Evolutionary conservation across 92 coral and sea anemone species (phyloP), one percentile per base, ranked within the genome.

Genomic region (Anthopleura xanthogrammica): DNA sequence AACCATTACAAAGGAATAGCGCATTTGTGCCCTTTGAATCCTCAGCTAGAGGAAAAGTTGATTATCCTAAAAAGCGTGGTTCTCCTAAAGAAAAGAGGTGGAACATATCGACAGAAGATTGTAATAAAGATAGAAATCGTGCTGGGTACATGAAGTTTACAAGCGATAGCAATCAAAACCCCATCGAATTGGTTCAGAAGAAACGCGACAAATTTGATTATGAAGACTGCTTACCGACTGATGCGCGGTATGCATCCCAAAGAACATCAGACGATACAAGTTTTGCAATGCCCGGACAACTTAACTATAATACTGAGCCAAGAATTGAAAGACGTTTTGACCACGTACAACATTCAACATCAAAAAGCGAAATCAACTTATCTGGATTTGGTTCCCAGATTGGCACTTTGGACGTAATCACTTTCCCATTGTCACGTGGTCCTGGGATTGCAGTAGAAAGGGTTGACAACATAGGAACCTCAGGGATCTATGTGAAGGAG

Each of bases 401-500:
- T 29, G 80, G 87, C 41, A 41, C 77, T 16, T 24, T 85, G 12
- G 78, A 77, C 41, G 81, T 85, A 12, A 78, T 78, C 16, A n/a
- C 66, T 7, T 62, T 85, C 54, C 83, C 87, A n/a, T 54, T 85
- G 40, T 77, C 87, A 16, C 79, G 71, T 52, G 87, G 87, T 23
- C 78, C 74, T 29, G 83, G 87, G 23, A 85, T 85, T 52, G 40
- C 68, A 24, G 42, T 85, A 14, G 83, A 78, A 1, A 48, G 75
- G 6, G 40, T 29, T 64, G 23, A 23, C 10, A 64, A n/a, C 11
- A 64, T 6, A 2, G 50, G 52, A 6, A 48, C 64, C 6, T 48
- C 76, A 14, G 87, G 76, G 6, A 76, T 85, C 66, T 24, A 58
- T 6, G 83, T 85, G 8, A 65, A 52, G 83, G 77, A 85, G 39